Conservation (phyloP, 2,113 vertebrate species). For the Taxidea taxus region DNA sequence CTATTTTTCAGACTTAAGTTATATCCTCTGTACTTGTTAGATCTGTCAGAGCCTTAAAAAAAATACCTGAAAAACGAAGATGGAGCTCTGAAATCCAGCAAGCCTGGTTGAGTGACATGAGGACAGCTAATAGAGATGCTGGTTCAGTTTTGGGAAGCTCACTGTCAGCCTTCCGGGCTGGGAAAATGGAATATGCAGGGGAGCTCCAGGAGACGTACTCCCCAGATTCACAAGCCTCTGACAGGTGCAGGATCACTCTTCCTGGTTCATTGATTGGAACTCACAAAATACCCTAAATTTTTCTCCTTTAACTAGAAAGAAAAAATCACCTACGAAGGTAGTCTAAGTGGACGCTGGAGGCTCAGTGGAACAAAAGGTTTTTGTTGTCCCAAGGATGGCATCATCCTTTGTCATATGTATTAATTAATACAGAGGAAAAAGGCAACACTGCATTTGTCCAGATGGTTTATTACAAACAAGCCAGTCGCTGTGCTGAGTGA, state of each 20-base stretch:
- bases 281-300: not conserved
- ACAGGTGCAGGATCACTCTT: not conserved
- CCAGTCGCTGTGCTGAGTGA: accelerated
- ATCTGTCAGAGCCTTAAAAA: not conserved
- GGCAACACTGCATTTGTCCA: not conserved
- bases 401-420: not conserved
- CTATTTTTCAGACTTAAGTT: not conserved
- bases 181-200: not conserved
- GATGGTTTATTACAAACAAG: not conserved
- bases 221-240: not conserved
- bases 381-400: not conserved
- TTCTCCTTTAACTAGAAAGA: not conserved
- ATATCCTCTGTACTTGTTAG: not conserved
- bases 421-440: slow-evolving; percentile 11
- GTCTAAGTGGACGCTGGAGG: not conserved
- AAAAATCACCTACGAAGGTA: not conserved
- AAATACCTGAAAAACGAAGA: not conserved
- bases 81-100: not conserved
- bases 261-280: not conserved
- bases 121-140: not conserved
- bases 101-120: too few species aligned
- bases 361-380: not conserved
- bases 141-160: not conserved
- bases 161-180: not conserved
- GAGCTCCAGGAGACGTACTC: not conserved